A percentile compares a stretch with the other conserved stretches of the same genome.
These are phyloP conservation scores for Hepsetus odoe DNA, from an alignment of 2,113 vertebrate species.

Conservation along the genomic window DNA sequence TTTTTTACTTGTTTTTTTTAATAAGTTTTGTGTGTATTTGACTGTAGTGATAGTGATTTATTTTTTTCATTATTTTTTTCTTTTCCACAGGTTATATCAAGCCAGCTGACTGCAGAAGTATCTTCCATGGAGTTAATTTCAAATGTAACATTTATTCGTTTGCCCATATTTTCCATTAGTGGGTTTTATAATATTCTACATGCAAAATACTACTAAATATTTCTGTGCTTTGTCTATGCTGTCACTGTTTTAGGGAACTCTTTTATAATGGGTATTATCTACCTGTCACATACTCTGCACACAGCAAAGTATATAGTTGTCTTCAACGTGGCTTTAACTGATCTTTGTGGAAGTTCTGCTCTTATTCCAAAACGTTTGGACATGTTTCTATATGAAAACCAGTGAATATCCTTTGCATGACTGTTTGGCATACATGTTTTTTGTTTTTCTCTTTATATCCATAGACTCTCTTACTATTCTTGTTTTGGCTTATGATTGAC, in stretches of 20 bases:
- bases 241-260: slow-evolving; percentile 42
- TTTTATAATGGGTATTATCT: slow-evolving; percentile 38
- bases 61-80: background rate
- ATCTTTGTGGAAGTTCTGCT: slow-evolving; percentile 64
- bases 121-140: background rate
- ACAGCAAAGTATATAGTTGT: slow-evolving; percentile 72
- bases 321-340: slow-evolving; percentile 69
- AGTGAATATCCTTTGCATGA: slow-evolving; percentile 57
- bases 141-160: slow-evolving; percentile 30
- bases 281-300: slow-evolving; percentile 49
- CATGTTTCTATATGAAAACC: slow-evolving; percentile 65
- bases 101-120: background rate
- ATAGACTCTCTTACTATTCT: slow-evolving; percentile 73
- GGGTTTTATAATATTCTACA: slow-evolving; percentile 41
- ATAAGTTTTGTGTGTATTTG: background rate
- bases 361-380: slow-evolving; percentile 71
- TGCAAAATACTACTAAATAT: slow-evolving; percentile 41
- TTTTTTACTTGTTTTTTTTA: background rate
- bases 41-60: background rate
- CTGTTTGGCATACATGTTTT: slow-evolving; percentile 67
- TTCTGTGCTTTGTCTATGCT: slow-evolving; percentile 42
- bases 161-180: slow-evolving; percentile 44
- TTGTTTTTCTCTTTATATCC: slow-evolving; percentile 62
- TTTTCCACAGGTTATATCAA: background rate
- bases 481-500: slow-evolving; percentile 67